Conservation (phyloP, 2,888 invertebrate species). For the Brachyptera risi region DNA sequence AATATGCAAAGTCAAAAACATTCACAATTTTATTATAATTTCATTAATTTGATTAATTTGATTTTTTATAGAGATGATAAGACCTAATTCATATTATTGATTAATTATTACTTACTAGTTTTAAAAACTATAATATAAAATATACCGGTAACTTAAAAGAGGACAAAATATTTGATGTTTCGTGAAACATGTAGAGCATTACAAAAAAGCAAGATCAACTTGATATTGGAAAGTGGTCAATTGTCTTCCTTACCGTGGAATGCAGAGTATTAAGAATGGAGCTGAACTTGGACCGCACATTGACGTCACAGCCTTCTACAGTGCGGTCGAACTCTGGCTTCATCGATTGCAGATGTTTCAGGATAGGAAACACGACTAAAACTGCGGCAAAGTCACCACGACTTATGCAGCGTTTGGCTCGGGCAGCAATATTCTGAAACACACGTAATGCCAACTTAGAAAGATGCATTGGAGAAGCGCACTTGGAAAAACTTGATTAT, state of each 20-base stretch:
- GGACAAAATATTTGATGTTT: no score
- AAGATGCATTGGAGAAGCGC: no score
- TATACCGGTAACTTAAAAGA: no score
- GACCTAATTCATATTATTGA: no score
- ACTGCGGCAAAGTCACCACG: slow-evolving; percentile 77
- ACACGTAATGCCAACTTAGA: neutral
- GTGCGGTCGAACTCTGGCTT: slow-evolving; percentile 79
- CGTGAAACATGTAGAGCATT: no score
- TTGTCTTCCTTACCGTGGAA: slow-evolving; percentile 68
- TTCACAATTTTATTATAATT: neutral
- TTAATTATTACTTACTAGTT: no score
- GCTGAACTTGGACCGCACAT: slow-evolving; percentile 65
- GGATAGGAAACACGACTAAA: slow-evolving; percentile 74
- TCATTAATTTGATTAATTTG: no score
- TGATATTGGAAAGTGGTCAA: no score
- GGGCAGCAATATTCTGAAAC: slow-evolving; percentile 62
- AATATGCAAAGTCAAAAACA: neutral
- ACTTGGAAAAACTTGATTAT: no score
- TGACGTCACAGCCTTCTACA: slow-evolving; percentile 65
- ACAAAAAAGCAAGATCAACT: no score
- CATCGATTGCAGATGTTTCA: slow-evolving; percentile 69
- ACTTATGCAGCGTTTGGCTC: slow-evolving; percentile 70
- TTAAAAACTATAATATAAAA: no score
- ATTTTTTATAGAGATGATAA: no score
- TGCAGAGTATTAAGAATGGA: slow-evolving; percentile 70